These are phyloP conservation scores for Beroe forskalii DNA, from an alignment of 37 sponge, comb jelly and placozoan genomes.

Conservation along the genomic window DNA sequence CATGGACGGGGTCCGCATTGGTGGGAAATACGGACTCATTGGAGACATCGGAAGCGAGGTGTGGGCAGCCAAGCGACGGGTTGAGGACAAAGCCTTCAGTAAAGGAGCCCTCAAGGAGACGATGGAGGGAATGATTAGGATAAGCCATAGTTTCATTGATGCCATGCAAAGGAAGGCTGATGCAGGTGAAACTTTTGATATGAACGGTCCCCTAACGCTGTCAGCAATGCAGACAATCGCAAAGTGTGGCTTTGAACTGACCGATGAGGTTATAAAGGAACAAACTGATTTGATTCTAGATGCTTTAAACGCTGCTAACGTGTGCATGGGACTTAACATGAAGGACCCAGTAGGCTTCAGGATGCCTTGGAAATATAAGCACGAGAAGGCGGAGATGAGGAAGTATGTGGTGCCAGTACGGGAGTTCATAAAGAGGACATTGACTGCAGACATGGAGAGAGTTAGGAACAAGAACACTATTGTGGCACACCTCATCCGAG, in stretches of 20 bases:
- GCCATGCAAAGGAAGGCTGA: not conserved
- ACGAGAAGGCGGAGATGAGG: not conserved
- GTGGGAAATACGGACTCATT: conserved; percentile 54
- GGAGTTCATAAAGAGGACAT: not conserved
- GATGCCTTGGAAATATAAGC: not conserved
- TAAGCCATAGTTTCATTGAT: not conserved
- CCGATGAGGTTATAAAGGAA: not conserved
- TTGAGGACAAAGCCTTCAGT: conserved; percentile 39
- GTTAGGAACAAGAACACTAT: not conserved
- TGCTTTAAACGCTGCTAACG: not conserved
- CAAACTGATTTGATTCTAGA: not conserved
- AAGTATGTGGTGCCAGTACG: not conserved
- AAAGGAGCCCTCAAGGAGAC: not conserved
- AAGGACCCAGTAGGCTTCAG: not conserved
- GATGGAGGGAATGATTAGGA: conserved; percentile 19
- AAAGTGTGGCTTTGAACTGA: not conserved
- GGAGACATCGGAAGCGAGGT: not conserved
- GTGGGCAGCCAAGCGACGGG: conserved; percentile 5
- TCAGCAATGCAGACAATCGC: not conserved
- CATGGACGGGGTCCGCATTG: not conserved
- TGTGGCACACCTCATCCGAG: conserved; percentile 1
- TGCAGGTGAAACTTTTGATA: conserved; percentile 35
- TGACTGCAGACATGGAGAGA: not conserved
- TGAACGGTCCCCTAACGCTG: not conserved
- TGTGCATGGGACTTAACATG: not conserved